phyloP scores from a whole-genome alignment of 2,113 vertebrate species.

The Carassius auratus region DNA sequence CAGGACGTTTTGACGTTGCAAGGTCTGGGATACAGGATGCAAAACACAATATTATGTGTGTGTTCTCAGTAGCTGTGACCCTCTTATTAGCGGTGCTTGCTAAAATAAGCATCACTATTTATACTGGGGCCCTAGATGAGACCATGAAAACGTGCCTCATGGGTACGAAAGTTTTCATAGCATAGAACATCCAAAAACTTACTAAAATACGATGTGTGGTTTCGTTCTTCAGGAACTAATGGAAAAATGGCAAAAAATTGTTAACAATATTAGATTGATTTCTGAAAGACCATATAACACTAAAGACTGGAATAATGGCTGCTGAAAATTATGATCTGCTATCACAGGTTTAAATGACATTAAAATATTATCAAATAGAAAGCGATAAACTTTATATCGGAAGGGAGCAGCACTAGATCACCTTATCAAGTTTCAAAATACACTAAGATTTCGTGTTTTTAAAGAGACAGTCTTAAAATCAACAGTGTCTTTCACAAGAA shows the following conservation, averaged over 20 bases:
- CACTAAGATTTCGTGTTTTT: slow-evolving; percentile 3
- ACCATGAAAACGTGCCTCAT: neutral
- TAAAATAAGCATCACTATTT: neutral
- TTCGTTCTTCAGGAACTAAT: neutral
- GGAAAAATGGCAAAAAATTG: too few species aligned
- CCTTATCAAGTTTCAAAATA: slow-evolving; percentile 22
- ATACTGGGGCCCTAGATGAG: neutral
- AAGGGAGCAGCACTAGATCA: slow-evolving; percentile 12
- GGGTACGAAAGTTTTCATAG: neutral
- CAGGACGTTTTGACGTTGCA: slow-evolving; percentile 17
- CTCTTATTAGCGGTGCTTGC: neutral
- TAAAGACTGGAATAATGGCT: too few species aligned
- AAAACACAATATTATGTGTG: slow-evolving; percentile 29
- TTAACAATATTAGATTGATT: neutral
- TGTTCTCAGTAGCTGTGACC: slow-evolving; percentile 5
- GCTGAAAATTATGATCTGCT: neutral
- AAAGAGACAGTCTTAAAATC: neutral
- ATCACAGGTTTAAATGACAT: neutral
- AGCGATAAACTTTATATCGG: neutral
- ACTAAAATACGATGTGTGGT: neutral
- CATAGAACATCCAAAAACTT: neutral
- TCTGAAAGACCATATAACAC: neutral
- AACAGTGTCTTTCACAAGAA: neutral
- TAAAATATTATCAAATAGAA: neutral
- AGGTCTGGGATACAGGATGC: slow-evolving; percentile 37